Conservation (phyloP, 2,888 invertebrate species). For the Drosophila neonasuta region DNA sequence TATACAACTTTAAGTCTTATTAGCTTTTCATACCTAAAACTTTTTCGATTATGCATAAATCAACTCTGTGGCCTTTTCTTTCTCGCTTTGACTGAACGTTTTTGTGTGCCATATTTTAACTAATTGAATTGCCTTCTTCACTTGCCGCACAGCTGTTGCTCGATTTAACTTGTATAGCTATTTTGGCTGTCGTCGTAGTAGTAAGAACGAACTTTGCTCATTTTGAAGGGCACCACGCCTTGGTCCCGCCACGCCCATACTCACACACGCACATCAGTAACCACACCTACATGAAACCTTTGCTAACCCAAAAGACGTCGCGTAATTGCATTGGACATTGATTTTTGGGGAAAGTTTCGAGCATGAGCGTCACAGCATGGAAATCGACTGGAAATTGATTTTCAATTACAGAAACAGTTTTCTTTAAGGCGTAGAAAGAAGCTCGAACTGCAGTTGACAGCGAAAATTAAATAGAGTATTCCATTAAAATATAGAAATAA, state of each 20-base stretch:
- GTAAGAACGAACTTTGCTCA: conserved; percentile 16
- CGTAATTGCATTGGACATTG: conserved; percentile 48
- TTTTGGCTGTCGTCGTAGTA: not conserved
- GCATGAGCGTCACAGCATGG: conserved; percentile 34
- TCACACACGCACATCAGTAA: not conserved
- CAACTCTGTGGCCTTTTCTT: conserved; percentile 9
- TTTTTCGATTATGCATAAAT: conserved; percentile 1
- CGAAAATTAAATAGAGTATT: conserved; percentile 27
- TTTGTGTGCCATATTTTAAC: not conserved
- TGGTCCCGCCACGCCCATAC: not conserved
- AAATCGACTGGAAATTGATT: conserved; percentile 72
- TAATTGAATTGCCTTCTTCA: conserved; percentile 8
- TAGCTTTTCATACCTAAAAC: not conserved
- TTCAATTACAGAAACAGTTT: conserved; percentile 54
- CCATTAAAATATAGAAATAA: conserved; percentile 27
- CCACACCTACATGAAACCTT: not conserved
- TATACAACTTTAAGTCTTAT: too few species aligned
- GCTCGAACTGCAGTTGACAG: conserved; percentile 23
- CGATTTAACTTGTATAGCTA: not conserved
- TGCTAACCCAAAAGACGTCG: conserved; percentile 6
- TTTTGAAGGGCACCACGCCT: conserved; percentile 6
- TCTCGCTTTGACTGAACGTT: not conserved
- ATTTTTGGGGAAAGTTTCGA: conserved; percentile 28
- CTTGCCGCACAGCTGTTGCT: conserved; percentile 19
- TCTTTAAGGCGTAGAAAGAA: conserved; percentile 5